A percentile compares a stretch with the other conserved stretches of the same genome.
Conservation (phyloP, 2,888 invertebrate species). For the Physocephala rufipes region DNA sequence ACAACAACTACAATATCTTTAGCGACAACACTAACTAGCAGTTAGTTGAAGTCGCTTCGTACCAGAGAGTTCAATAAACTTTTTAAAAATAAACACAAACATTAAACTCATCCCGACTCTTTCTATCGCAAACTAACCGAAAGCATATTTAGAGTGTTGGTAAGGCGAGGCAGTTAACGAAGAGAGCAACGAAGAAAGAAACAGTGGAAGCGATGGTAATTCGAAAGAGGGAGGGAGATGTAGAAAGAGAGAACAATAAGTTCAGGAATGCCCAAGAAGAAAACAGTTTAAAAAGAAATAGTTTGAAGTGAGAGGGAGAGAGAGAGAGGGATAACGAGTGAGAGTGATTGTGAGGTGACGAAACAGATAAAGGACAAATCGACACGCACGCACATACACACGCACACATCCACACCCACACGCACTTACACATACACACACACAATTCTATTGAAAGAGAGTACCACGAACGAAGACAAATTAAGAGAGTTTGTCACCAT, state of each 20-base stretch:
- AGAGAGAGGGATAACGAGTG: neutral
- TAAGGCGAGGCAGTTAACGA: neutral
- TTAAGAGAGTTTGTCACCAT: neutral
- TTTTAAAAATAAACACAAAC: conserved; percentile 26
- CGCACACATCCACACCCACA: no score
- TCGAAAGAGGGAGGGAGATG: neutral
- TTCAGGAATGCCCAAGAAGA: neutral
- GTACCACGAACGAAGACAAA: no score
- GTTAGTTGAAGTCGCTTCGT: conserved; percentile 3
- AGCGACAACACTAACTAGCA: neutral
- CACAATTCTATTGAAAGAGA: no score
- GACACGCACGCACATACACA: no score
- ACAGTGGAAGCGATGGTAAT: neutral
- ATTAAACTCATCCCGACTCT: neutral
- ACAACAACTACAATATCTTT: conserved; percentile 5
- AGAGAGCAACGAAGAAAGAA: neutral
- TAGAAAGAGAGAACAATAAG: neutral
- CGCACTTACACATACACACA: no score
- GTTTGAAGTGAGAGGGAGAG: neutral
- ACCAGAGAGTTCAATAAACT: conserved; percentile 29
- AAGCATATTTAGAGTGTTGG: neutral
- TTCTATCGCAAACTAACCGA: neutral
- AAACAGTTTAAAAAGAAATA: neutral
- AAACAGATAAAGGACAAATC: neutral
- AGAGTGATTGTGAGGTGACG: neutral